Evolutionary conservation across 2,888 invertebrate species (phyloP).

Genomic region (Sisyra nigra): DNA sequence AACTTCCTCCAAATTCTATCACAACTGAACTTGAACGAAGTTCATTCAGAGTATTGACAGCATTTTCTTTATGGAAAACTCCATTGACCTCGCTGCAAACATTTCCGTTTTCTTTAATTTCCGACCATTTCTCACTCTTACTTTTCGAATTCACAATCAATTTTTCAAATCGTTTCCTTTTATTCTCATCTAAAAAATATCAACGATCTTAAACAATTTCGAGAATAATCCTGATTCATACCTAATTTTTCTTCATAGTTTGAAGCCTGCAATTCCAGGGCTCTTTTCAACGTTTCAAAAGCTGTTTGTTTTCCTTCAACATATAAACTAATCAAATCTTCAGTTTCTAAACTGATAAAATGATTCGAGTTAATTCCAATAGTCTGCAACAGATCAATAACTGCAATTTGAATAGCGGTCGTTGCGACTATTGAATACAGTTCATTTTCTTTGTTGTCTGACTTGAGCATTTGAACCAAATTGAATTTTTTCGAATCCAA

Average conservation of each 20-base stretch:
- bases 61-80: too few relatives aligned
- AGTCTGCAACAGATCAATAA: conserved; percentile 30
- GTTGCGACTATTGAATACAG: conserved; percentile 58
- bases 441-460: conserved; percentile 45
- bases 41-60: too few relatives aligned
- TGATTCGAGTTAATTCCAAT: conserved; percentile 23
- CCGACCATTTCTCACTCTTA: too few relatives aligned
- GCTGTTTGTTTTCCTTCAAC: conserved; percentile 74
- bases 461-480: conserved; percentile 42
- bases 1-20: too few relatives aligned
- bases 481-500: conserved; percentile 46
- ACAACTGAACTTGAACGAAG: too few relatives aligned
- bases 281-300: conserved; percentile 62
- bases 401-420: conserved; percentile 43
- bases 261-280: conserved; percentile 50
- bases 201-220: too few relatives aligned
- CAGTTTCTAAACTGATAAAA: conserved; percentile 59
- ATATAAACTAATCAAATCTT: conserved; percentile 83
- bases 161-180: too few relatives aligned
- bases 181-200: too few relatives aligned
- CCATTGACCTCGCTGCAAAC: too few relatives aligned
- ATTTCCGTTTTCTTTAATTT: too few relatives aligned
- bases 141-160: too few relatives aligned
- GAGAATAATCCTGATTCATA: not conserved
- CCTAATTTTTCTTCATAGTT: conserved; percentile 30